Evolutionary conservation across 92 coral and sea anemone genomes (phyloP).

Genomic region (Actinernus sp.): DNA sequence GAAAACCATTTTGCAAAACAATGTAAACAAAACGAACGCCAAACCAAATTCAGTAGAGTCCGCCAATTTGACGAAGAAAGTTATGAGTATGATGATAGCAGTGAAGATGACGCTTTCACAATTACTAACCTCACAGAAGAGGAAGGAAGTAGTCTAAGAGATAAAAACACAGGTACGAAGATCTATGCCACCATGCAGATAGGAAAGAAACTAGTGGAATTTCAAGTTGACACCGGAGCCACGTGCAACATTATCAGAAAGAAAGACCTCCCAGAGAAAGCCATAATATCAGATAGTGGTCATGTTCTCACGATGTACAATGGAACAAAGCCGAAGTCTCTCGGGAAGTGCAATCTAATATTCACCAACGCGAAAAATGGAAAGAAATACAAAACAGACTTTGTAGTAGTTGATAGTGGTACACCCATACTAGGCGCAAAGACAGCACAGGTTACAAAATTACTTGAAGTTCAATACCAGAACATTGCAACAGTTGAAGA

Average conservation of each 20-base stretch:
- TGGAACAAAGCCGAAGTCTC: constrained; percentile 24
- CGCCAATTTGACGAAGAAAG: too few species aligned
- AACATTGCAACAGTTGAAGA: constrained; percentile 5
- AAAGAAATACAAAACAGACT: constrained; percentile 16
- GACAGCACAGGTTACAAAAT: too few species aligned
- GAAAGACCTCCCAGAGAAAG: neutral
- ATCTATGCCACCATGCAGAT: constrained; percentile 11
- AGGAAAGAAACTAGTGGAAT: constrained; percentile 1
- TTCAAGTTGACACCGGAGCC: constrained; percentile 16
- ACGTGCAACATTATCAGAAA: constrained; percentile 8
- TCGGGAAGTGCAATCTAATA: constrained; percentile 6
- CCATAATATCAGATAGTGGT: too few species aligned
- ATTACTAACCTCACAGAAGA: neutral
- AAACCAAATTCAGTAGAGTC: too few species aligned
- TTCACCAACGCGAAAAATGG: constrained; percentile 20
- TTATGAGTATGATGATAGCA: too few species aligned
- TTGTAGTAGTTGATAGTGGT: constrained; percentile 16
- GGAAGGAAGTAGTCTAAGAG: neutral
- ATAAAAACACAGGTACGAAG: neutral
- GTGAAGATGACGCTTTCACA: neutral
- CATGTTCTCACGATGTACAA: constrained; percentile 28
- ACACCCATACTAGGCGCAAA: too few species aligned
- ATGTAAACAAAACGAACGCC: constrained; percentile 1
- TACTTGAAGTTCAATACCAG: constrained; percentile 17
- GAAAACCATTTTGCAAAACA: constrained; percentile 15